Conservation (phyloP, 1,140 invertebrate genomes). For the Steinernema feltiae region DNA sequence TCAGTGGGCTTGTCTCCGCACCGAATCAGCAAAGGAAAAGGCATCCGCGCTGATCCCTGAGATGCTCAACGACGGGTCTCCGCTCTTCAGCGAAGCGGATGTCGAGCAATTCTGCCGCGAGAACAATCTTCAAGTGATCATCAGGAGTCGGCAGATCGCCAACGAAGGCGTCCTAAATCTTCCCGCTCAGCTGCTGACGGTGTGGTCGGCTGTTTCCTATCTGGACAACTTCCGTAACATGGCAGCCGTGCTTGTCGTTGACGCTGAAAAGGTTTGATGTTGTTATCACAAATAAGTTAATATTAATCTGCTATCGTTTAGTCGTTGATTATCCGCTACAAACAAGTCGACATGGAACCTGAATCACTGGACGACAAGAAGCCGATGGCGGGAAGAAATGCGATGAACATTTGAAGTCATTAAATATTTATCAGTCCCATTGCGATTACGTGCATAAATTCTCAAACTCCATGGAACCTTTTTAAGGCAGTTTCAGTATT, state of each 20-base stretch:
- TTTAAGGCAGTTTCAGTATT: too few relatives aligned
- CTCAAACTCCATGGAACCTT: too few relatives aligned
- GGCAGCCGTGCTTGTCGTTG: slow-evolving; percentile 16
- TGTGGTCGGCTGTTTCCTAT: slow-evolving; percentile 21
- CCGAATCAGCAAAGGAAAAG: neutral
- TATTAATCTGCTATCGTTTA: neutral
- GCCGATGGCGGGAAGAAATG: neutral
- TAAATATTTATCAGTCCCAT: too few relatives aligned
- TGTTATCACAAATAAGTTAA: neutral
- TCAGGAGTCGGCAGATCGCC: slow-evolving; percentile 19
- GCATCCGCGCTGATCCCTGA: neutral
- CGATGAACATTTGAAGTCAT: neutral
- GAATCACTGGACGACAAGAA: slow-evolving; percentile 1
- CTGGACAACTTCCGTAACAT: slow-evolving; percentile 22
- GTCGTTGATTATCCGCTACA: neutral
- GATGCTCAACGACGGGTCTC: neutral
- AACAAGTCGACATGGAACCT: neutral
- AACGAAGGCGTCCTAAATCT: slow-evolving; percentile 19
- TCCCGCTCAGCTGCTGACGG: slow-evolving; percentile 14
- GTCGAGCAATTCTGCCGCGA: slow-evolving; percentile 11
- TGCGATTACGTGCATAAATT: too few relatives aligned
- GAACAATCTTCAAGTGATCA: slow-evolving; percentile 14
- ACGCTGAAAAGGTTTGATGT: neutral
- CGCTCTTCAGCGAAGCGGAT: neutral
- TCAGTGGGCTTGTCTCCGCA: neutral